phyloP scores from a whole-genome alignment of 2,888 invertebrate genomes.

The Ligdia adustata region DNA sequence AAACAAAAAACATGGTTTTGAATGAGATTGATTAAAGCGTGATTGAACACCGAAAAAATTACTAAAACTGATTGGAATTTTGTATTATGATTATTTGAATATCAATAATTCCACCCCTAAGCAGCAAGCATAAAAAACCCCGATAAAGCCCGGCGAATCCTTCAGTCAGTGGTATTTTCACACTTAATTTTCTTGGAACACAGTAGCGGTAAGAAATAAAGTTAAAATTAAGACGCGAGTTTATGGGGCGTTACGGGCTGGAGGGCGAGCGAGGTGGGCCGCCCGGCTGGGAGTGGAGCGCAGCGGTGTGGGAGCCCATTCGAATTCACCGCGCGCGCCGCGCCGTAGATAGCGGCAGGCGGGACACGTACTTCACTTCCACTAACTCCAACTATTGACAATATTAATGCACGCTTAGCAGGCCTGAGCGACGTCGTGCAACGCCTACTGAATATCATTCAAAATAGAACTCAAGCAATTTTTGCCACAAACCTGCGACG shows the following conservation, averaged over 20 bases:
- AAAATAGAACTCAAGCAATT: slow-evolving; percentile 41
- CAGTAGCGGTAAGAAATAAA: slow-evolving; percentile 81
- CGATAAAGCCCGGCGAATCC: slow-evolving; percentile 63
- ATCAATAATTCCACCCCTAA: slow-evolving; percentile 25
- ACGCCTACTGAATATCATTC: slow-evolving; percentile 61
- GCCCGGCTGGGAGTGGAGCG: slow-evolving; percentile 40
- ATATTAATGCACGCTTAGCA: slow-evolving; percentile 83
- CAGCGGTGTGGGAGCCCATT: slow-evolving; percentile 70
- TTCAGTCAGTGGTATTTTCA: slow-evolving; percentile 74
- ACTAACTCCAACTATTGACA: slow-evolving; percentile 84
- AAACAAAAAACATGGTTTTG: no score
- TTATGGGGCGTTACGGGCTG: slow-evolving; percentile 81
- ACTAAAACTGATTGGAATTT: background rate
- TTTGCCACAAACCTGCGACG: no score
- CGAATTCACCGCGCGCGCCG: slow-evolving; percentile 81
- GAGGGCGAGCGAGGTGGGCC: slow-evolving; percentile 50
- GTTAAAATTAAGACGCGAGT: slow-evolving; percentile 84
- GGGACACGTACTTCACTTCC: slow-evolving; percentile 83
- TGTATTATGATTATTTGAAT: slow-evolving; percentile 13
- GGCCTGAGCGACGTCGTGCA: slow-evolving; percentile 73
- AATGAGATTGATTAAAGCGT: no score
- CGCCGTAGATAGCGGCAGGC: slow-evolving; percentile 83
- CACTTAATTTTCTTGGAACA: slow-evolving; percentile 81
- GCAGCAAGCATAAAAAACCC: slow-evolving; percentile 41
- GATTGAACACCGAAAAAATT: no score